These are phyloP conservation scores for Argyrosomus japonicus DNA, from an alignment of 2,113 vertebrate genomes.

Conservation along the genomic window DNA sequence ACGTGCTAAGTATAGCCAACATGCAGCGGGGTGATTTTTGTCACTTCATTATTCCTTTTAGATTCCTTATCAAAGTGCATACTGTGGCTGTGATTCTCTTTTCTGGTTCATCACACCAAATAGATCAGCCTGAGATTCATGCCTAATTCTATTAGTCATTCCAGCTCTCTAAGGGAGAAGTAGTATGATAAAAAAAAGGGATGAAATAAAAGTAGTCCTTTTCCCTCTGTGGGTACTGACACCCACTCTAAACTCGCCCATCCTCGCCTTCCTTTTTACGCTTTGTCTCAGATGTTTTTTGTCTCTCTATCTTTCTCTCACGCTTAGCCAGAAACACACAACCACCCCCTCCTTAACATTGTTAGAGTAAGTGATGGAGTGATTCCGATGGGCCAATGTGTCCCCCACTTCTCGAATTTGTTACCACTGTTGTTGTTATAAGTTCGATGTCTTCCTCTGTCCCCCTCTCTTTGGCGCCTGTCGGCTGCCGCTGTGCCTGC, in stretches of 20 bases:
- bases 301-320: background rate
- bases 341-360: slow-evolving; percentile 24
- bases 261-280: slow-evolving; percentile 12
- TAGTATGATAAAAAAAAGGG: slow-evolving; percentile 27
- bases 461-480: slow-evolving; percentile 55
- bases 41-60: slow-evolving; percentile 67
- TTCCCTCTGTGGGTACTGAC: slow-evolving; percentile 36
- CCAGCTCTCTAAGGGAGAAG: slow-evolving; percentile 45
- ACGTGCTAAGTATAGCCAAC: slow-evolving; percentile 23
- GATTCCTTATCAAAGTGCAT: slow-evolving; percentile 72
- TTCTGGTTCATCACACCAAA: slow-evolving; percentile 65
- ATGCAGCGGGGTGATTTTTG: slow-evolving; percentile 35
- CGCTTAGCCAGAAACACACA: slow-evolving; percentile 16
- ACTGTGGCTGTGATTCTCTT: slow-evolving; percentile 58
- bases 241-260: slow-evolving; percentile 23
- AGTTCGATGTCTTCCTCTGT: slow-evolving; percentile 61
- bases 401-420: slow-evolving; percentile 56
- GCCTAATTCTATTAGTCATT: slow-evolving; percentile 64
- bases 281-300: slow-evolving; percentile 31
- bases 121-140: slow-evolving; percentile 60
- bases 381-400: slow-evolving; percentile 49
- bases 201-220: slow-evolving; percentile 38
- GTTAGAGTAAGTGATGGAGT: slow-evolving; percentile 59
- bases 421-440: slow-evolving; percentile 58
- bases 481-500: slow-evolving; percentile 68